These are phyloP conservation scores for Acleris cristana DNA, from an alignment of 2,888 invertebrate species.

Conservation along the genomic window DNA sequence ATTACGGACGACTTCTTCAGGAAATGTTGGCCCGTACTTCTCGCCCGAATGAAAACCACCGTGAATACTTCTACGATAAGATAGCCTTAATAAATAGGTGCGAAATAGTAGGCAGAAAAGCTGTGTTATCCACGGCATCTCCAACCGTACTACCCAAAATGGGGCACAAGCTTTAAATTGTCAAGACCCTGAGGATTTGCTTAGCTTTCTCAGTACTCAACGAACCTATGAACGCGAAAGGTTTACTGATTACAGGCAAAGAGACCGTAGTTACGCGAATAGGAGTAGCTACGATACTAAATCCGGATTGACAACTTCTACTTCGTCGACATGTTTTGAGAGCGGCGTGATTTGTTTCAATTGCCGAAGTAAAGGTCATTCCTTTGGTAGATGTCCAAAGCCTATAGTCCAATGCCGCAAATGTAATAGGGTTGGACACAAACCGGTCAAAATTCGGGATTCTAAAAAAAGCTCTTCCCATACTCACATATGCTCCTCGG, in stretches of 20 bases:
- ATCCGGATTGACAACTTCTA: background rate
- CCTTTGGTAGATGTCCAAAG: background rate
- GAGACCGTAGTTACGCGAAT: too few relatives aligned
- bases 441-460: too few relatives aligned
- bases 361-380: conserved; percentile 7
- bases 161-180: conserved; percentile 14
- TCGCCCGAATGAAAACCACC: conserved; percentile 30
- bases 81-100: conserved; percentile 39
- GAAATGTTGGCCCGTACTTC: conserved; percentile 39
- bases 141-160: conserved; percentile 10
- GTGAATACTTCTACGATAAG: conserved; percentile 40
- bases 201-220: background rate
- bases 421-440: background rate
- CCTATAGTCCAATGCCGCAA: background rate
- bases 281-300: background rate
- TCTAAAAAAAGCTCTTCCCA: too few relatives aligned
- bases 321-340: background rate
- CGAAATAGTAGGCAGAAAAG: conserved; percentile 38
- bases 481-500: too few relatives aligned
- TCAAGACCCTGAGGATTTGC: background rate
- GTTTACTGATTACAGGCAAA: too few relatives aligned
- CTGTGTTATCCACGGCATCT: conserved; percentile 42
- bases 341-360: conserved; percentile 5
- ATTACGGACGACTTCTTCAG: conserved; percentile 39
- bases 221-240: background rate